Evolutionary conservation across 2,797 vertebrate species (phyloP), one percentile per base, ranked within the genome.

Genomic region (Vireo griseus): DNA sequence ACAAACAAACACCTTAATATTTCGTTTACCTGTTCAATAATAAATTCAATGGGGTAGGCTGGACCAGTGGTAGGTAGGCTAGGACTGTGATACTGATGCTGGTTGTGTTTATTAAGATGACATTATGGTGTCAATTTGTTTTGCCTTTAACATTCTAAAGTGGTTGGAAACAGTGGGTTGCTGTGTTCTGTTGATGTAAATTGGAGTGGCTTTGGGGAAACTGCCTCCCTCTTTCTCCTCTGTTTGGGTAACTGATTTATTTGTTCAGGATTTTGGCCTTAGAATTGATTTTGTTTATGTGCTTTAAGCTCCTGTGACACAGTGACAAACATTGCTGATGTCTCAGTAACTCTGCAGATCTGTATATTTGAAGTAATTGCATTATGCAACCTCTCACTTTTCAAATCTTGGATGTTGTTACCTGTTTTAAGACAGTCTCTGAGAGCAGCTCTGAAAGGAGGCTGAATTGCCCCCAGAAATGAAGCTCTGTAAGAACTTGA

Each of bases 271-370:
- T 94, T 91, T 75, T 83, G 66, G 68, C 92, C 75, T 75, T 80
- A 29, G 48, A 91, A 94, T 89, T 95, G 89, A 91, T 92, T 93
- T 95, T 73, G 72, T 59, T 95, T 86, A 68, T 92, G 81, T 89
- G 85, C 75, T 91, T 93, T 93, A 66, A 83, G 84, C 67, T 94
- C 44, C 72, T 86, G 65, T 74, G 78, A 95, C 85, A 59, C 90
- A 83, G 62, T 93, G 91, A 89, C 90, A 86, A 87, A 92, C 86
- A 57, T 54, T 71, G 65, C 61, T 67, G 78, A 58, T 92, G 61
- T 83, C 78, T 95, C 39, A 26, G 84, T 82, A 92, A 92, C 74
- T 66, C 74, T 65, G 29, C 67, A 85, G 52, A 50, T 89, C 50
- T 74, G 58, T 72, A 93, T 96, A 80, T 72, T 68, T 72, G 55